phyloP scores from a whole-genome alignment of 1,140 invertebrate genomes.

The Thaumetopoea pityocampa region DNA sequence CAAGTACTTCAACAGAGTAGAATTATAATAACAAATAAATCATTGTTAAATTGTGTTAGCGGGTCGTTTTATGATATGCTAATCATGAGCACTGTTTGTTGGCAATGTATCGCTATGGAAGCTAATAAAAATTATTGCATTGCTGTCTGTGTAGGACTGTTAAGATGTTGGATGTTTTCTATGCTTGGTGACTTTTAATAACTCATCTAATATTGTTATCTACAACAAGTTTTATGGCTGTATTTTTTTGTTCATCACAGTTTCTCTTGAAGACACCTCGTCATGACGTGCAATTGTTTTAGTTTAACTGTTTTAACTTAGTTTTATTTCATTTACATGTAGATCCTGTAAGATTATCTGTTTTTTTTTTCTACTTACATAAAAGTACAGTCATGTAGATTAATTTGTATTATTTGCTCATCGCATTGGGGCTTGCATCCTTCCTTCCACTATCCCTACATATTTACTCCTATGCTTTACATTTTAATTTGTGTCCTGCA shows the following conservation, averaged over 20 bases:
- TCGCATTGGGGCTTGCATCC: conserved; percentile 55
- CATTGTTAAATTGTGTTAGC: conserved; percentile 17
- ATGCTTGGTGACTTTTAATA: conserved; percentile 7
- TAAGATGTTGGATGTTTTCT: conserved; percentile 12
- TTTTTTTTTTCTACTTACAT: too few relatives aligned
- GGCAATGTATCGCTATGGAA: too few relatives aligned
- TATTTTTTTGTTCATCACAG: too few relatives aligned
- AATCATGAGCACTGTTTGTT: conserved; percentile 2
- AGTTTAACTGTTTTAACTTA: too few relatives aligned
- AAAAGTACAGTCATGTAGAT: conserved; percentile 69
- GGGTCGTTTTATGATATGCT: conserved; percentile 12
- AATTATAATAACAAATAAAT: conserved; percentile 9
- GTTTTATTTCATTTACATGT: too few relatives aligned
- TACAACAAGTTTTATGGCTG: conserved; percentile 28
- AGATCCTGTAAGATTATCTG: too few relatives aligned
- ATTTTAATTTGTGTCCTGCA: conserved; percentile 48
- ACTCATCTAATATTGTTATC: conserved; percentile 21
- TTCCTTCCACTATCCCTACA: conserved; percentile 25
- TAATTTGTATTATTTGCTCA: conserved; percentile 42
- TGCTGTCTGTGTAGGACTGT: conserved; percentile 3
- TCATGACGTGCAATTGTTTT: too few relatives aligned
- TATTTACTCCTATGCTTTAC: conserved; percentile 32
- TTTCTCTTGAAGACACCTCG: too few relatives aligned
- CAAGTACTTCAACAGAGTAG: neutral
- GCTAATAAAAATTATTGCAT: too few relatives aligned